Base-by-base conservation (phyloP, 2,113 vertebrate species). In the Leptobrachium leishanense region DNA sequence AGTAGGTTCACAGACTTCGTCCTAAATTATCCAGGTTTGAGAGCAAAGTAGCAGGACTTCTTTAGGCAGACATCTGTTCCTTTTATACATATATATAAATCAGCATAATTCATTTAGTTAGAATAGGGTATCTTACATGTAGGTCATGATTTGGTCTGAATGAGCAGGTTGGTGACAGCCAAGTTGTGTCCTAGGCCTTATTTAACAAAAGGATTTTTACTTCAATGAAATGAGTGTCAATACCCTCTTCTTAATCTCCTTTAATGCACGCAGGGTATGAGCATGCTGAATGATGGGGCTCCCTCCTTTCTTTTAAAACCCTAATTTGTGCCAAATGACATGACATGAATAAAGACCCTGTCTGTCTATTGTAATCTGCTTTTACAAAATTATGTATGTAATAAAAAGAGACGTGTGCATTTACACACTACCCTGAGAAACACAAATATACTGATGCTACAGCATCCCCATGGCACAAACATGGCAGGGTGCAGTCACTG, bases 161-260 rank as follows among this genome's bases (percentile, higher is more conserved):
- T 79, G 46, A 43, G 46, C 9, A 63, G 64, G 59, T 66, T 59
- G 66, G 64, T 79, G 69, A 74, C 40, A 57, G 62, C 71, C 78
- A 81, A 81, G 64, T 72, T 74, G 78, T 68, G 71, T 39, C 64
- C 55, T 53, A 42, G 57, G 41, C n/a, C 67, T 74, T 81, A 72
- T 81, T 73, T 81, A 74, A 81, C 67, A 74, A 81, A 63, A 74
- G 43, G 78, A 72, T 81, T 81, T 4, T 81, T 44, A 31, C 72
- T 74, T 74, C 50, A 74, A 63, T 68, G 41, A 68, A 81, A 68
- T 68, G 20, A 66, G 63, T 59, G 78, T 66, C 72, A 64, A 40
- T 20, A 42, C 59, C 72, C 59, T 81, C 50, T 55, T 57, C n/a
- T 41, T 81, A 81, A 81, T 81, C 78, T 72, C 43, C 72, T 68